These are phyloP conservation scores for Trididemnum nubilum DNA, from an alignment of 23 tunicate species.

Conservation along the genomic window DNA sequence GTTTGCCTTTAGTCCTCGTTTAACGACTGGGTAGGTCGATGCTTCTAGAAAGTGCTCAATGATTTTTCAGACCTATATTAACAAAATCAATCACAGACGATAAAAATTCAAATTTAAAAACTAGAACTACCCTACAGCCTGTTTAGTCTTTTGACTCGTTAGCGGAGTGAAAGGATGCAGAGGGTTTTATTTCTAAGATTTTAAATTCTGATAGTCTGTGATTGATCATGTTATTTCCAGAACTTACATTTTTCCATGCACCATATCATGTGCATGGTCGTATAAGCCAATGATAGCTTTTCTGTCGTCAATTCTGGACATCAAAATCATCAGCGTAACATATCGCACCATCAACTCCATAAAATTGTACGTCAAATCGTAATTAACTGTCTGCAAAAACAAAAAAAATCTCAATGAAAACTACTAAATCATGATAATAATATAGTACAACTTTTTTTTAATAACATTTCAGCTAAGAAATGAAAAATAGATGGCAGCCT, in stretches of 20 bases:
- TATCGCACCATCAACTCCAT: conserved; percentile 74
- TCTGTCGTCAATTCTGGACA: conserved; percentile 93
- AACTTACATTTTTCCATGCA: conserved; percentile 81
- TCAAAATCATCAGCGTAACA: conserved; percentile 76
- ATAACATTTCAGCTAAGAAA: background rate
- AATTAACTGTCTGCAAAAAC: conserved; percentile 75
- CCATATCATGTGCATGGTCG: conserved; percentile 90
- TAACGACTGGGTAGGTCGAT: too few relatives aligned
- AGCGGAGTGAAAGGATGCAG: too few relatives aligned
- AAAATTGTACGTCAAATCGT: conserved; percentile 81
- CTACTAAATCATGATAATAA: background rate
- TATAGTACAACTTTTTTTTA: background rate
- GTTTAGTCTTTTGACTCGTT: too few relatives aligned
- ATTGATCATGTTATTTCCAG: too few relatives aligned
- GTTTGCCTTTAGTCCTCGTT: too few relatives aligned
- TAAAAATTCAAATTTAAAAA: too few relatives aligned
- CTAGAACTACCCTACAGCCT: too few relatives aligned
- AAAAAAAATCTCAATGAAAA: background rate
- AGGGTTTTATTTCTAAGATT: too few relatives aligned
- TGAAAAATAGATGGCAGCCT: background rate
- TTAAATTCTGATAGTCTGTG: too few relatives aligned
- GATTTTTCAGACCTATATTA: too few relatives aligned
- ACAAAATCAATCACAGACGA: too few relatives aligned
- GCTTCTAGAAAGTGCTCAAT: too few relatives aligned
- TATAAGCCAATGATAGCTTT: conserved; percentile 96